These are phyloP conservation scores for Syngnathoides biaculeatus DNA, from an alignment of 2,113 vertebrate species.

Conservation along the genomic window DNA sequence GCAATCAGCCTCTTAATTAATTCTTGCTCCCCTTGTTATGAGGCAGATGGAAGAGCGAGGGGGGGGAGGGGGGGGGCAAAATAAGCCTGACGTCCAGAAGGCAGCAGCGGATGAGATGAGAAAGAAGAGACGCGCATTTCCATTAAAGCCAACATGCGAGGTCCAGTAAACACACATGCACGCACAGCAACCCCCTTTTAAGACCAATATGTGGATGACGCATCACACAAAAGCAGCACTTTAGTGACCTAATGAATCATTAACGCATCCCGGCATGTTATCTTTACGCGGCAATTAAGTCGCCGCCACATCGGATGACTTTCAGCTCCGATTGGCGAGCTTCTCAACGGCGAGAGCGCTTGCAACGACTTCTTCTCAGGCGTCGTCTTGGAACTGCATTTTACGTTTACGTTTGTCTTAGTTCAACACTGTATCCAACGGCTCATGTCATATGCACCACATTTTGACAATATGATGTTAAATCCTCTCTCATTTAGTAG, in stretches of 20 bases:
- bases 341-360: background rate
- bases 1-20: slow-evolving; percentile 59
- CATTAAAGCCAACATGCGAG: background rate
- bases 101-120: slow-evolving; percentile 10
- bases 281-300: slow-evolving; percentile 6
- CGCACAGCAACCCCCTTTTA: background rate
- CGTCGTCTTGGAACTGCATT: slow-evolving; percentile 4
- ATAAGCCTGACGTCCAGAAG: slow-evolving; percentile 33
- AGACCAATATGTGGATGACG: background rate
- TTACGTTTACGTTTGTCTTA: too few relatives aligned
- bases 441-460: too few relatives aligned
- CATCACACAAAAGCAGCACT: background rate
- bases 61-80: slow-evolving; percentile 51
- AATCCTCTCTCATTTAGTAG: too few relatives aligned
- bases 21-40: slow-evolving; percentile 44
- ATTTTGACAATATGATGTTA: too few relatives aligned
- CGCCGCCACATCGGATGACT: slow-evolving; percentile 9
- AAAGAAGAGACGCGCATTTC: background rate
- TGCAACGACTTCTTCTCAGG: background rate
- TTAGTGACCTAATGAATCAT: background rate
- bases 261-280: background rate
- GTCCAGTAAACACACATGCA: background rate
- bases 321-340: slow-evolving; percentile 9
- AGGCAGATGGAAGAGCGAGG: slow-evolving; percentile 48
- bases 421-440: too few relatives aligned